These are phyloP conservation scores for Salminus brasiliensis DNA, from an alignment of 2,113 vertebrate genomes.

Conservation along the genomic window DNA sequence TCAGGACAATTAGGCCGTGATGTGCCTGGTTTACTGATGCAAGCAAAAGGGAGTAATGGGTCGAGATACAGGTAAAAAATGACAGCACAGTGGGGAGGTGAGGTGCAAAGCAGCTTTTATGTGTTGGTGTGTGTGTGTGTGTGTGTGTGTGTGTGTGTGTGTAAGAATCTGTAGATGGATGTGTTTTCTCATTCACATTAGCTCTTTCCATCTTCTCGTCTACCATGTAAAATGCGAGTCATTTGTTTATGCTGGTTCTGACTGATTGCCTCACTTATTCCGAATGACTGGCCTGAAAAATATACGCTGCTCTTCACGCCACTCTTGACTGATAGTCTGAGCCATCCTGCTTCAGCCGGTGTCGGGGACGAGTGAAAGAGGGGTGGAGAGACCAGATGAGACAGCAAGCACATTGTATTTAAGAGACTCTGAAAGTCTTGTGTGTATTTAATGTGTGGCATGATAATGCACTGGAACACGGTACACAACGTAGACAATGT, in stretches of 20 bases:
- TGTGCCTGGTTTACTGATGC: constrained; percentile 50
- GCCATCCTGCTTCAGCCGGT: constrained; percentile 26
- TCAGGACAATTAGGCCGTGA: constrained; percentile 50
- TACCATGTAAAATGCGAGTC: constrained; percentile 57
- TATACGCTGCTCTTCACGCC: constrained; percentile 51
- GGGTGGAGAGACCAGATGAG: neutral
- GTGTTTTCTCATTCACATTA: constrained; percentile 59
- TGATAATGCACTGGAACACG: constrained; percentile 3
- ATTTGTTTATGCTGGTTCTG: constrained; percentile 60
- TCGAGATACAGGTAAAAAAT: constrained; percentile 54
- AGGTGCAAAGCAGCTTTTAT: constrained; percentile 41
- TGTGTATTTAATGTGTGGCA: neutral
- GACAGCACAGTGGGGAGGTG: constrained; percentile 54
- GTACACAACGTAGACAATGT: constrained; percentile 23
- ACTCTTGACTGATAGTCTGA: constrained; percentile 49
- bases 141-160: constrained; percentile 32
- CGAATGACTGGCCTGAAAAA: constrained; percentile 61
- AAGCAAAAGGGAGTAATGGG: constrained; percentile 52
- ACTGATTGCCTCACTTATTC: constrained; percentile 61
- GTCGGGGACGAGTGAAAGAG: neutral
- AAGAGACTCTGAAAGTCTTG: constrained; percentile 4
- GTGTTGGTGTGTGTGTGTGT: constrained; percentile 39
- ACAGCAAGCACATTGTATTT: neutral
- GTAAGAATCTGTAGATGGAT: constrained; percentile 52
- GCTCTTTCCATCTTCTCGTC: constrained; percentile 52